A percentile compares a stretch with the other conserved stretches of the same genome.
phyloP scores from a whole-genome alignment of 2,888 invertebrate genomes.

The Conops quadrifasciatus region DNA sequence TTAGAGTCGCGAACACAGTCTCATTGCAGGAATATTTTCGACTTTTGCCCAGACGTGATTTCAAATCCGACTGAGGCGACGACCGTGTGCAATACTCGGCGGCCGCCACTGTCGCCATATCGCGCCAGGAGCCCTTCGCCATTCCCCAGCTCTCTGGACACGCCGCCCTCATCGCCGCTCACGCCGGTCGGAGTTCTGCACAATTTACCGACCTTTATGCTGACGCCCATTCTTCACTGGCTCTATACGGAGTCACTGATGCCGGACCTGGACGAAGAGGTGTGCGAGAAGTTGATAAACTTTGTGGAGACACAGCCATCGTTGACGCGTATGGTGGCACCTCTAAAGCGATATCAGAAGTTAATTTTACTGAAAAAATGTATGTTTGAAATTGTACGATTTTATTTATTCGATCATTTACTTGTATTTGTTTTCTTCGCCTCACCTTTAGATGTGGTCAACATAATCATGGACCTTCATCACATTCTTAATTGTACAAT shows the following conservation, averaged over 20 bases:
- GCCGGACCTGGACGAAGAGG: constrained; percentile 68
- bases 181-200: constrained; percentile 68
- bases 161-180: constrained; percentile 61
- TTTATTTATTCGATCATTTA: not conserved
- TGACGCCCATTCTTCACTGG: constrained; percentile 71
- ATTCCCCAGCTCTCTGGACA: constrained; percentile 59
- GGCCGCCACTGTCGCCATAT: constrained; percentile 60
- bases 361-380: constrained; percentile 73
- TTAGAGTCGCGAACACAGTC: constrained; percentile 50
- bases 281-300: constrained; percentile 69
- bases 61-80: constrained; percentile 44
- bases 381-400: constrained; percentile 67
- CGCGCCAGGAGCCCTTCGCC: constrained; percentile 59
- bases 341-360: constrained; percentile 71
- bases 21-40: constrained; percentile 59
- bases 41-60: constrained; percentile 59
- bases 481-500: constrained; percentile 71
- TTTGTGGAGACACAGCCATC: constrained; percentile 68
- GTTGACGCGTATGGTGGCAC: constrained; percentile 68
- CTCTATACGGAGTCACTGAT: constrained; percentile 74
- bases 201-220: constrained; percentile 70
- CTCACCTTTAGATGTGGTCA: constrained; percentile 69
- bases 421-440: constrained; percentile 31
- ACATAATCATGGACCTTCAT: constrained; percentile 73
- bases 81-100: constrained; percentile 51